phyloP scores from a whole-genome alignment of 2,888 invertebrate genomes.

The Operophtera brumata region DNA sequence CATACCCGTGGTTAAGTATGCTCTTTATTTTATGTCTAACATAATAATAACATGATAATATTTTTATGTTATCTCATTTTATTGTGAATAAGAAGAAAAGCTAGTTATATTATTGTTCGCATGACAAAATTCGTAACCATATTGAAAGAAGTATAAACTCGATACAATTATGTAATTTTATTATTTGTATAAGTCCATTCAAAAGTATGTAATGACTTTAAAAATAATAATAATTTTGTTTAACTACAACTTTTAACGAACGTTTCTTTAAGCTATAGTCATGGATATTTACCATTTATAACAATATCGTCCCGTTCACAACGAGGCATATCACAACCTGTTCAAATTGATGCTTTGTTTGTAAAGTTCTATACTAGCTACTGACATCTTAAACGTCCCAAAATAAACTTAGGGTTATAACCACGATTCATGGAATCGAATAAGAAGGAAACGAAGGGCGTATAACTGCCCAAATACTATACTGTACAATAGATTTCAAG shows the following conservation, averaged over 20 bases:
- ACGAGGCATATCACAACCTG: conserved; percentile 81
- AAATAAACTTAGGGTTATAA: conserved; percentile 78
- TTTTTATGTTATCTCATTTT: conserved; percentile 19
- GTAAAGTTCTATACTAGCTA: conserved; percentile 81
- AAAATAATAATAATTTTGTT: conserved; percentile 72
- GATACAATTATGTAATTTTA: conserved; percentile 62
- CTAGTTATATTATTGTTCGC: conserved; percentile 61
- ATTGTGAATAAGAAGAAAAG: conserved; percentile 47
- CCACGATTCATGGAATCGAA: conserved; percentile 80
- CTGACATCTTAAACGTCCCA: conserved; percentile 76
- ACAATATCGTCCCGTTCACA: conserved; percentile 80
- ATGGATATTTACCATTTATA: conserved; percentile 79
- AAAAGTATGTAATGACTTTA: conserved; percentile 73
- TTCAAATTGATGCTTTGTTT: conserved; percentile 81
- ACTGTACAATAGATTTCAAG: conserved; percentile 76
- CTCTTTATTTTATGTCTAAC: conserved; percentile 24
- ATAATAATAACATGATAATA: conserved; percentile 24
- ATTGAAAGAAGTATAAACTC: conserved; percentile 71
- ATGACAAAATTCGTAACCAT: conserved; percentile 58
- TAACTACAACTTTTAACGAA: conserved; percentile 78
- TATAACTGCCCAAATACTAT: conserved; percentile 72
- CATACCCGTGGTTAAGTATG: conserved; percentile 25
- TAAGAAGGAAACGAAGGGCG: conserved; percentile 74
- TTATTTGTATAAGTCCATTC: conserved; percentile 74
- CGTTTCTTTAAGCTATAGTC: conserved; percentile 79